These are phyloP conservation scores for Catocala nupta DNA, from an alignment of 2,888 invertebrate species.

Conservation along the genomic window DNA sequence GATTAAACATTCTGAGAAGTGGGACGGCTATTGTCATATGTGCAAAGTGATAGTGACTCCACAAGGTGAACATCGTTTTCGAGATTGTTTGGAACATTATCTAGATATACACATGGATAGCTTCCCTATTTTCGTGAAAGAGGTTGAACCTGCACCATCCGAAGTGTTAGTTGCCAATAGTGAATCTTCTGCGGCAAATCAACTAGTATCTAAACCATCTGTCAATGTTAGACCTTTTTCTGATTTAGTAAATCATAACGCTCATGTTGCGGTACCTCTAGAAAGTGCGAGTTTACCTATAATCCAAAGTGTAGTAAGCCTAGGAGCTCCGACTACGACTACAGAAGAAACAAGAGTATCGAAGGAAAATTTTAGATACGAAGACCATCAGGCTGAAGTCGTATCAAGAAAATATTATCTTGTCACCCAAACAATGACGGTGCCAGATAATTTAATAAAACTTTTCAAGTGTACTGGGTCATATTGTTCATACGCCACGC, in stretches of 20 bases:
- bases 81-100: conserved; percentile 78
- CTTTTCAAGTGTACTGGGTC: conserved; percentile 80
- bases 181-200: conserved; percentile 25
- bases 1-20: conserved; percentile 74
- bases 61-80: conserved; percentile 71
- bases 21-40: conserved; percentile 86
- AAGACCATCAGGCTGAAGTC: conserved; percentile 71
- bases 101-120: conserved; percentile 78
- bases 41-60: conserved; percentile 82
- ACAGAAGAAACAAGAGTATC: conserved; percentile 28
- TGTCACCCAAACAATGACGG: conserved; percentile 82
- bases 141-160: conserved; percentile 21
- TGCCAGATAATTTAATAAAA: conserved; percentile 76
- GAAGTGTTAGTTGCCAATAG: neutral
- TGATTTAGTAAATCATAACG: conserved; percentile 65
- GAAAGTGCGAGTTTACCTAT: conserved; percentile 62
- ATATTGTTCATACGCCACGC: conserved; percentile 76
- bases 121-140: conserved; percentile 68
- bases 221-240: conserved; percentile 78
- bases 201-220: conserved; percentile 52
- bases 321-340: conserved; percentile 62
- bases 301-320: conserved; percentile 87
- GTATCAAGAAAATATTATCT: conserved; percentile 74
- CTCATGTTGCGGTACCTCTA: conserved; percentile 22
- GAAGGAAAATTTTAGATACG: conserved; percentile 60